Evolutionary conservation across 2,888 invertebrate species (phyloP), one percentile per base, ranked within the genome.

Genomic region (Coleophora deauratella): DNA sequence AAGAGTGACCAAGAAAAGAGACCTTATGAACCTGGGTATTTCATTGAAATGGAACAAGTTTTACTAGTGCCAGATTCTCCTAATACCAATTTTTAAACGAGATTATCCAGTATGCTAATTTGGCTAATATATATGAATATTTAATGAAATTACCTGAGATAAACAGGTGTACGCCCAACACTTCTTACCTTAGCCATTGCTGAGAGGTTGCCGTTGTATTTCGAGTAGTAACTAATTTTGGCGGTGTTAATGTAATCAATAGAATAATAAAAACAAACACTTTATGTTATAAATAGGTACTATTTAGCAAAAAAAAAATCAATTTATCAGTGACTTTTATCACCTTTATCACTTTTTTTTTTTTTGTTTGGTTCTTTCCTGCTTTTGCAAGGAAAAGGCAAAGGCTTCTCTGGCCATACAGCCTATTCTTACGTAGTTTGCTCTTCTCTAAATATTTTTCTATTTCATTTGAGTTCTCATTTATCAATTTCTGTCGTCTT

Each of bases 201-300:
- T 75, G 89, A 88, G 84, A 88, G 88, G 73, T 87, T 86, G 67
- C 87, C 88, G 84, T 88, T 89, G 73, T 89, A 89, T 87, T 90
- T 90, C 57, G 87, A 86, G 76, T 89, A 89, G 86, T 88, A 89
- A 78, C 84, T 88, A 88, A 90, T 90, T 87, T 89, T 89, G 88
- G 53, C 72, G 72, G 65, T 56, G 55, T 71, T 55, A 55, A 50
- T 49, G 38, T 38, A 44, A 54, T 46, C 46, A 1, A 9, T 15
- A 31, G 9, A 10, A 31, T 21, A 21, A 37, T 31, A 11, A n/a
- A 30, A 10, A 27, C 21, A 34, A n/a, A 15, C n/a, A 15, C 30
- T 35, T 36, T 33, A 28, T 28, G 36, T 36, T 33, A 33, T 11
- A 3, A 33, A 27, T 21, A 11, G 9, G n/a, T n/a, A n/a, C n/a